Evolutionary conservation across 2,888 invertebrate species (phyloP).

Genomic region (Agrilus biguttatus): DNA sequence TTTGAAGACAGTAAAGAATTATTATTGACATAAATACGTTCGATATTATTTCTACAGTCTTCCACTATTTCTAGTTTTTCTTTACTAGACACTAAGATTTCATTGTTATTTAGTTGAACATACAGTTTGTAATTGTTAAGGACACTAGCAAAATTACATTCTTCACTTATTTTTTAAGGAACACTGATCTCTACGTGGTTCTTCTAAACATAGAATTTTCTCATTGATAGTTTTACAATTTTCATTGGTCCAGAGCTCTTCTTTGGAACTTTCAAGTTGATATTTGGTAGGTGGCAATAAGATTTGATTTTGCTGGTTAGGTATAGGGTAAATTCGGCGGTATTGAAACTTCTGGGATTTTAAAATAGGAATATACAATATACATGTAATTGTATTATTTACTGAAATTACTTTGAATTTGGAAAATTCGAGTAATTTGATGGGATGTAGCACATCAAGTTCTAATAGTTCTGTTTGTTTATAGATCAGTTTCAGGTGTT

Average conservation of each 20-base stretch:
- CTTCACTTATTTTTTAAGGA: not conserved
- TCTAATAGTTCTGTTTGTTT: slow-evolving; percentile 6
- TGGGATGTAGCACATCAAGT: slow-evolving; percentile 5
- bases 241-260: slow-evolving; percentile 6
- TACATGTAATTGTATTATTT: slow-evolving; percentile 5
- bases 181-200: not conserved
- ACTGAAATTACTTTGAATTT: slow-evolving; percentile 4
- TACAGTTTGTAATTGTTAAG: not conserved
- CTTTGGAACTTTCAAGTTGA: slow-evolving; percentile 1
- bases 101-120: not conserved
- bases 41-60: not conserved
- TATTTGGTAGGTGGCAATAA: slow-evolving; percentile 6
- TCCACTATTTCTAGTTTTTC: not conserved
- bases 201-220: slow-evolving; percentile 1
- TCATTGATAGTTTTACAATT: slow-evolving; percentile 2
- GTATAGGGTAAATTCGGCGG: slow-evolving; percentile 6
- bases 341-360: slow-evolving; percentile 3
- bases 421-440: slow-evolving; percentile 7
- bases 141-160: not conserved
- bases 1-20: not conserved
- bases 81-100: not conserved
- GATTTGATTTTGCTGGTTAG: slow-evolving; percentile 2
- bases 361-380: slow-evolving; percentile 9
- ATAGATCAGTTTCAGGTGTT: slow-evolving; percentile 8
- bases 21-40: not conserved